Base-by-base conservation (phyloP, 2,113 vertebrate genomes). In the Oryzias woworae region DNA sequence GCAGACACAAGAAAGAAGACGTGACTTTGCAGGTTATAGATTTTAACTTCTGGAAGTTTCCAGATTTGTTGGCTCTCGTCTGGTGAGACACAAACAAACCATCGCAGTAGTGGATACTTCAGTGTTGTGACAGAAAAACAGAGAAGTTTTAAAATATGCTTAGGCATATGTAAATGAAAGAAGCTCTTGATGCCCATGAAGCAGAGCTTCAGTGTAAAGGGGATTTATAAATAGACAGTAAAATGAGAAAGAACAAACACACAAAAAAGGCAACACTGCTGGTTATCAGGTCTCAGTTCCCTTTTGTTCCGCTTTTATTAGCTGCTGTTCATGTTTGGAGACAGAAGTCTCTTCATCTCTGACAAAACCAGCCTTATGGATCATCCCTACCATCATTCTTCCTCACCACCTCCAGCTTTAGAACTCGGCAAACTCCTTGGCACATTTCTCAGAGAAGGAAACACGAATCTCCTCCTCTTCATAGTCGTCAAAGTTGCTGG, bases 401-500 rank as follows among this genome's bases (percentile, higher is more conserved):
- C 65, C 67, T 65, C 73, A 71, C 61, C 66, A 28, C 50, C 62
- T 66, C 68, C 60, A 63, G 60, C 61, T 87, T 90, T 95, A 97
- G 91, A 96, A 96, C 66, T 97, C 95, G 5, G 94, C 80, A 82
- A 96, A 97, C 90, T 96, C 95, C 91, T 95, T 96, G 87, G 89
- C 92, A 83, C 95, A 96, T 88, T 97, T 96, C 87, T 97, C 94
- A 23, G 85, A 94, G 91, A 95, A 92, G 80, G 95, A 97, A 73
- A 96, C 90, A 18, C 93, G 89, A 77, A 96, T 93, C 81, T 95
- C 94, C 85, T 97, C 95, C 67, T 97, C 95, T 70, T 97, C 94
- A 20, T 97, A 97, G 86, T 97, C 95, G 4, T 97, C 95, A 23
- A 97, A 97, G 90, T 97, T 96, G 91, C 95, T 97, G 69, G 94